Evolutionary conservation across 2,888 invertebrate species (phyloP).

Genomic region (Horisme vitalbata): DNA sequence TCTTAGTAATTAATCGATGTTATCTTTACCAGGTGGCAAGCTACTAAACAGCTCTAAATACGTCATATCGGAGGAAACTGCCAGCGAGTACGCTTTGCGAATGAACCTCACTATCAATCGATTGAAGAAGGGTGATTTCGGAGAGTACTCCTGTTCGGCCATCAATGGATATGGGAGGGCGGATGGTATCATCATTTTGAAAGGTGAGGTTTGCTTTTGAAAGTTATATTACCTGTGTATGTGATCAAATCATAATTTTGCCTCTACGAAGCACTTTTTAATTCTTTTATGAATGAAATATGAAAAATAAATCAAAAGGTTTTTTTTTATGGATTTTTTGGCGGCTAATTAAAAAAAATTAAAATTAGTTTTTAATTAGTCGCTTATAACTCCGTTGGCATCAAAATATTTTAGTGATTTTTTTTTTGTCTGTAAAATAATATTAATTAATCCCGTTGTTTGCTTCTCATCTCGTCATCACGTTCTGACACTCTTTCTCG

Average conservation of each 20-base stretch:
- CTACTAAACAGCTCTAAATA: conserved; percentile 89
- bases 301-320: too few species aligned
- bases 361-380: too few species aligned
- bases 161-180: conserved; percentile 91
- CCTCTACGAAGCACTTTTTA: too few species aligned
- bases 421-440: too few species aligned
- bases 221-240: background rate
- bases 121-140: conserved; percentile 89
- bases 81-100: conserved; percentile 89
- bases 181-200: conserved; percentile 88
- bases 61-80: conserved; percentile 86
- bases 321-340: too few species aligned
- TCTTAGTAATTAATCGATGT: background rate
- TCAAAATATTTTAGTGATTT: too few species aligned
- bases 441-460: too few species aligned
- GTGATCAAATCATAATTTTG: background rate
- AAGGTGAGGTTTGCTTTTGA: conserved; percentile 83
- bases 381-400: too few species aligned
- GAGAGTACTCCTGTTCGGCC: conserved; percentile 90
- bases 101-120: conserved; percentile 91
- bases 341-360: too few species aligned
- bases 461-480: too few species aligned
- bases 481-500: too few species aligned
- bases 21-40: conserved; percentile 84
- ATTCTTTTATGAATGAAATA: too few species aligned